Evolutionary conservation across 1,140 invertebrate species (phyloP), one percentile per base, ranked within the genome.

Genomic region (Papilio aristodemus): DNA sequence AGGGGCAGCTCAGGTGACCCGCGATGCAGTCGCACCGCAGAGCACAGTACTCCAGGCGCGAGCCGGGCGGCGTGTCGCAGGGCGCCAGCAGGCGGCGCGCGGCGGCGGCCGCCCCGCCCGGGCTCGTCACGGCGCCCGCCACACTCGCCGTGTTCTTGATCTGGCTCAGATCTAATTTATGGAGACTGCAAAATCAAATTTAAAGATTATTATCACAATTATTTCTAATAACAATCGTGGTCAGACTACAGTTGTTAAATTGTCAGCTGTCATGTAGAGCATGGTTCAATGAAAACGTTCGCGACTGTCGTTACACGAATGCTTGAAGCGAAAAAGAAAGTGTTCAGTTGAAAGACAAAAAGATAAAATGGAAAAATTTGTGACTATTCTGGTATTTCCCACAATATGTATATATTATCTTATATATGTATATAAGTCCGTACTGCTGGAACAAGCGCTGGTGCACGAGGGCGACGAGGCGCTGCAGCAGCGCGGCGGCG

Each of bases 141-240:
- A 85, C 57, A 0, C 76, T 78, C 8, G 75, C 74, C 1, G 80
- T 72, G 71, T 80, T 76, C 25, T 84, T 80, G 11, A 87, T 79
- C 8, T 69, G 62, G 4, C 57, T 17, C 1, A 79, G 60, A 64
- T 84, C 68, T 1, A 87, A 58, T 0, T 71, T 59, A n/a, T 78
- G 57, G 7, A 60, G n/a, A 27, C 86, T 85, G 78, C 17, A 83
- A 83, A 11, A 25, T 9, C 17, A 14, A 17, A 9, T 19, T 41
- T 32, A 32, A 9, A 41, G 9, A 10, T n/a, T 32, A 59, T 11
- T 25, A 66, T 0, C 14, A 66, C 17, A n/a, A n/a, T 39, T 54
- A 60, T 3, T 32, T n/a, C n/a, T 3, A 32, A 32, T 32, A 32
- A 32, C 27, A 32, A 3, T 32, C n/a, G n/a, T n/a, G n/a, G n/a